Evolutionary conservation across 2,113 vertebrate species (phyloP).

Genomic region (Pangasianodon hypophthalmus): DNA sequence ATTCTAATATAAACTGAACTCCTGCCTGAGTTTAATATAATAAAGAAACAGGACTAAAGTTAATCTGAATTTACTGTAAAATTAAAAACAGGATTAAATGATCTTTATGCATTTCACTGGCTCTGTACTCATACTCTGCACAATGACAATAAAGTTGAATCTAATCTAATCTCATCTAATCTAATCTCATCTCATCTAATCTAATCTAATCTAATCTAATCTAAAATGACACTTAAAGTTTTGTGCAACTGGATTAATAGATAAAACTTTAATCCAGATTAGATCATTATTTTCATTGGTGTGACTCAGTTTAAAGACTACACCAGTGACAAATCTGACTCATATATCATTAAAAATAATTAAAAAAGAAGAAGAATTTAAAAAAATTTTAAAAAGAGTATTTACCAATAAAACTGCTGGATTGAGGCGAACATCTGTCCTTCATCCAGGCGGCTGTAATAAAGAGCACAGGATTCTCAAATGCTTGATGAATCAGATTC

Average conservation of each 20-base stretch:
- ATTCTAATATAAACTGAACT: background rate
- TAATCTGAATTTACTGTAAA: background rate
- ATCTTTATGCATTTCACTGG: too few species aligned
- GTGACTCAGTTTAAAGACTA: background rate
- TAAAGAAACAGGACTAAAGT: background rate
- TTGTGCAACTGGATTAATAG: background rate
- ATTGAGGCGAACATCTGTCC: conserved; percentile 72
- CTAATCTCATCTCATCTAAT: too few species aligned
- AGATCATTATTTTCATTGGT: background rate
- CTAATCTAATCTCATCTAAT: too few species aligned
- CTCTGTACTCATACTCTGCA: too few species aligned
- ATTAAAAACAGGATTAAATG: background rate
- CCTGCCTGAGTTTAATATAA: background rate
- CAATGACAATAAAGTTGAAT: too few species aligned
- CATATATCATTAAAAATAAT: background rate
- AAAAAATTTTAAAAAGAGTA: accelerated
- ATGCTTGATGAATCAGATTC: background rate
- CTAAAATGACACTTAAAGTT: background rate
- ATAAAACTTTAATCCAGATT: background rate
- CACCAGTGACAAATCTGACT: background rate
- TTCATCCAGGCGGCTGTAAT: conserved; percentile 87
- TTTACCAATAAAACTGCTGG: conserved; percentile 77
- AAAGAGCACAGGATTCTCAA: background rate
- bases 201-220: too few species aligned
- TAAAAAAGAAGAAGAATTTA: too few species aligned